Percentiles rank a stretch among this genome's conserved stretches.
Conservation (phyloP, 2,888 invertebrate species). For the Sialis lutaria region DNA sequence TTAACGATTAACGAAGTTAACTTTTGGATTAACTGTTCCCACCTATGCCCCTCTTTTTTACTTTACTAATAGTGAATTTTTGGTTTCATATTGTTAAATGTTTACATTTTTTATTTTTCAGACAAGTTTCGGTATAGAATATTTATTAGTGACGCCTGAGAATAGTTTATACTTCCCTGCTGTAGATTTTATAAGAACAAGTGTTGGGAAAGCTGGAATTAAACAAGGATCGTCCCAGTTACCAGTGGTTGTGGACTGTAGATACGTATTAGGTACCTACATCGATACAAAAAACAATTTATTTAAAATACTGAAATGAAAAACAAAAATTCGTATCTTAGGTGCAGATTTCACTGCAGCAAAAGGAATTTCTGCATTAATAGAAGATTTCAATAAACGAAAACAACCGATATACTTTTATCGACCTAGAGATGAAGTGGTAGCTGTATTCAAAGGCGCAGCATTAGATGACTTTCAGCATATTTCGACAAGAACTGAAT, state of each 20-base stretch:
- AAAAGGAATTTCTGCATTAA: conserved; percentile 62
- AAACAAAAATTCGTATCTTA: conserved; percentile 15
- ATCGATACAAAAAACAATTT: too few relatives aligned
- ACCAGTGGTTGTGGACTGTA: conserved; percentile 67
- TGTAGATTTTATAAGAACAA: conserved; percentile 63
- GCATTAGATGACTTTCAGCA: conserved; percentile 41
- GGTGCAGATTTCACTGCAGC: conserved; percentile 79
- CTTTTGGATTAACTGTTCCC: too few relatives aligned
- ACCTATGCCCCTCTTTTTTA: too few relatives aligned
- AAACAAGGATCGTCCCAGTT: conserved; percentile 51
- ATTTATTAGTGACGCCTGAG: conserved; percentile 59
- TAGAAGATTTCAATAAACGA: conserved; percentile 49
- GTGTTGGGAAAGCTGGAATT: conserved; percentile 54
- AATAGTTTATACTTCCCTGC: conserved; percentile 70
- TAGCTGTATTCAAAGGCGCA: conserved; percentile 50
- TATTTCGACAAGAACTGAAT: conserved; percentile 37
- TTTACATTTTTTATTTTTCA: conserved; percentile 22
- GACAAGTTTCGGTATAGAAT: conserved; percentile 50
- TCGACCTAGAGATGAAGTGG: conserved; percentile 45
- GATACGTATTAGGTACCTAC: conserved; percentile 47
- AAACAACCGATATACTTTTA: conserved; percentile 58
- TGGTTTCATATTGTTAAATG: not conserved
- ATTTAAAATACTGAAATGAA: too few relatives aligned
- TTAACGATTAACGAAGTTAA: too few relatives aligned
- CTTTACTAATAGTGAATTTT: too few relatives aligned